Conservation (phyloP, 2,888 invertebrate species). For the Thera britannica region DNA sequence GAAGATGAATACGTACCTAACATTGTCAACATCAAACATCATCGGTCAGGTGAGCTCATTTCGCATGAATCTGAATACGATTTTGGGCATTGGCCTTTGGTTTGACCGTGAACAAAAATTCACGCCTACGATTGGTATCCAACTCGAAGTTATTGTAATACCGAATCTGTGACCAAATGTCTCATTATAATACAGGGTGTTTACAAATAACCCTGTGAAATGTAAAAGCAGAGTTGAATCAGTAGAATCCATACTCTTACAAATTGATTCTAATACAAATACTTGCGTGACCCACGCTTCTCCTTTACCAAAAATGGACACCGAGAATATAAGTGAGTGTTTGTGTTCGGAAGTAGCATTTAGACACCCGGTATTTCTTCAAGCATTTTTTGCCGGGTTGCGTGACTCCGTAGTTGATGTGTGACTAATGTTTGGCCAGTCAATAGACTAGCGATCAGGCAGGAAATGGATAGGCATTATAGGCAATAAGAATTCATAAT, state of each 20-base stretch:
- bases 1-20: neutral
- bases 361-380: slow-evolving; percentile 27
- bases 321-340: no score
- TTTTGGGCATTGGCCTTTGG: slow-evolving; percentile 63
- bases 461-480: slow-evolving; percentile 16
- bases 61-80: slow-evolving; percentile 65
- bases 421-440: slow-evolving; percentile 31
- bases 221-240: no score
- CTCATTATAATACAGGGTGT: slow-evolving; percentile 6
- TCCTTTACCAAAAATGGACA: no score
- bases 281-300: no score
- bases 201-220: neutral
- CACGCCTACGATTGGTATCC: slow-evolving; percentile 46
- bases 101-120: slow-evolving; percentile 48
- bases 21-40: slow-evolving; percentile 33
- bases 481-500: slow-evolving; percentile 14
- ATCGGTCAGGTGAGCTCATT: slow-evolving; percentile 65
- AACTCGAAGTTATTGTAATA: slow-evolving; percentile 12
- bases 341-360: neutral
- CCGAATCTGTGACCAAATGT: neutral
- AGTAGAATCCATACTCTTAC: no score
- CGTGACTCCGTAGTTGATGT: slow-evolving; percentile 31
- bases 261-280: no score
- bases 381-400: slow-evolving; percentile 34
- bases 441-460: slow-evolving; percentile 20